Percentiles rank a stretch among this genome's conserved stretches.
Conservation (phyloP, 1,140 invertebrate genomes). For the Lineus longissimus region DNA sequence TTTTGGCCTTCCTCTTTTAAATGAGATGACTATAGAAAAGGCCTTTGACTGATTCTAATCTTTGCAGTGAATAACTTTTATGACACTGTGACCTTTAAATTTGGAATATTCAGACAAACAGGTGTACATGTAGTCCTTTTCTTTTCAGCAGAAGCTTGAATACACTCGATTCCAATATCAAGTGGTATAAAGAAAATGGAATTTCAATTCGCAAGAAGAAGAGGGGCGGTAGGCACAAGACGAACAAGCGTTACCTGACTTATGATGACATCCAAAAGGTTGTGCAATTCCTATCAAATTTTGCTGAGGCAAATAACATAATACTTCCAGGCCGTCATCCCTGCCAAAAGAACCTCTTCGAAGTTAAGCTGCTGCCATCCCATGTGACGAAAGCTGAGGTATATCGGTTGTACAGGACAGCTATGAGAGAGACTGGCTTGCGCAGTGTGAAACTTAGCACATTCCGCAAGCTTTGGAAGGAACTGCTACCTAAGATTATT, state of each 20-base stretch:
- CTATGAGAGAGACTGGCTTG: not conserved
- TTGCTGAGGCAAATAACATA: conserved; percentile 22
- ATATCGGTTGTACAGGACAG: not conserved
- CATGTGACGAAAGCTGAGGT: not conserved
- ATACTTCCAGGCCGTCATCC: conserved; percentile 27
- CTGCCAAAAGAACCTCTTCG: conserved; percentile 18
- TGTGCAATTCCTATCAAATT: conserved; percentile 18
- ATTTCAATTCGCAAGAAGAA: conserved; percentile 11
- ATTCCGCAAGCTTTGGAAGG: conserved; percentile 4
- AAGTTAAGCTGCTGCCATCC: conserved; percentile 23
- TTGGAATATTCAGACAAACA: not conserved
- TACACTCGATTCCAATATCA: conserved; percentile 5
- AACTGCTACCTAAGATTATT: not conserved
- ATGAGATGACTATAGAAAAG: too few relatives aligned
- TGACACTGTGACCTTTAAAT: too few relatives aligned
- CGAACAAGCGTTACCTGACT: conserved; percentile 3
- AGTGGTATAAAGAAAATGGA: conserved; percentile 13
- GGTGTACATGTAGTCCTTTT: not conserved
- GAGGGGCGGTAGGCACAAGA: conserved; percentile 8
- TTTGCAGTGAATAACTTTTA: not conserved
- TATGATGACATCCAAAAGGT: conserved; percentile 18
- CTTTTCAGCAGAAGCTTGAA: conserved; percentile 15
- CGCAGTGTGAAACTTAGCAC: not conserved
- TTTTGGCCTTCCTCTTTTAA: too few relatives aligned
- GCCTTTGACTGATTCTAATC: not conserved